Evolutionary conservation across 53 echinoderm and acorn worm species (phyloP).

Genomic region (Arbacia lixula): DNA sequence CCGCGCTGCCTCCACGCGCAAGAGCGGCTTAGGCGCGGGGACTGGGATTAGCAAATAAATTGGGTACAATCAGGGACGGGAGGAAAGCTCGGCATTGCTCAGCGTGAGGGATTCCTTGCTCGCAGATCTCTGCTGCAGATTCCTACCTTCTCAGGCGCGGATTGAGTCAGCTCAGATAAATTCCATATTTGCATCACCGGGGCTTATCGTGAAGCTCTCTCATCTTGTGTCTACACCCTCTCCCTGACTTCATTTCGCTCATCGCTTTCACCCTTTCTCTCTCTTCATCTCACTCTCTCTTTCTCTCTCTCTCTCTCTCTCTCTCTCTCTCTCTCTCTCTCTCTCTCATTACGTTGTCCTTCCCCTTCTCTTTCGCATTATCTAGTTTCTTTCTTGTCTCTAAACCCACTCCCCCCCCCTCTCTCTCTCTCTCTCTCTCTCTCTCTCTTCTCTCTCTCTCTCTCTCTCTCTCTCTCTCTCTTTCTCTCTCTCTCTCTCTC

Average conservation of each 20-base stretch:
- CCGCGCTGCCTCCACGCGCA: slow-evolving; percentile 7
- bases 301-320: not conserved
- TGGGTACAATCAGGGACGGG: slow-evolving; percentile 28
- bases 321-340: not conserved
- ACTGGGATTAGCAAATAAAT: slow-evolving; percentile 33
- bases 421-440: not conserved
- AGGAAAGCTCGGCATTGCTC: not conserved
- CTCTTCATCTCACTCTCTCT: not conserved
- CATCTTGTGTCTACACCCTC: not conserved
- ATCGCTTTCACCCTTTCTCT: not conserved
- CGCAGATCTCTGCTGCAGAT: not conserved
- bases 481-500: not conserved
- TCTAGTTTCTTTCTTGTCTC: not conserved
- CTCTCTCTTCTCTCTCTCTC: not conserved
- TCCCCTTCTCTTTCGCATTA: not conserved
- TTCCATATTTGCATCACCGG: slow-evolving; percentile 47
- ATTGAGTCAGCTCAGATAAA: slow-evolving; percentile 25
- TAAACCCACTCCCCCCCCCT: not conserved
- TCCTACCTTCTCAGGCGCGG: not conserved
- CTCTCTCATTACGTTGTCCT: not conserved
- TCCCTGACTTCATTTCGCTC: not conserved
- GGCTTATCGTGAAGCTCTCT: slow-evolving; percentile 4
- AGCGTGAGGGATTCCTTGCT: too few species aligned
- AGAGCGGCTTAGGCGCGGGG: not conserved
- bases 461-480: not conserved